Evolutionary conservation across 2,888 invertebrate species (phyloP).

Genomic region (Gari tellinella): DNA sequence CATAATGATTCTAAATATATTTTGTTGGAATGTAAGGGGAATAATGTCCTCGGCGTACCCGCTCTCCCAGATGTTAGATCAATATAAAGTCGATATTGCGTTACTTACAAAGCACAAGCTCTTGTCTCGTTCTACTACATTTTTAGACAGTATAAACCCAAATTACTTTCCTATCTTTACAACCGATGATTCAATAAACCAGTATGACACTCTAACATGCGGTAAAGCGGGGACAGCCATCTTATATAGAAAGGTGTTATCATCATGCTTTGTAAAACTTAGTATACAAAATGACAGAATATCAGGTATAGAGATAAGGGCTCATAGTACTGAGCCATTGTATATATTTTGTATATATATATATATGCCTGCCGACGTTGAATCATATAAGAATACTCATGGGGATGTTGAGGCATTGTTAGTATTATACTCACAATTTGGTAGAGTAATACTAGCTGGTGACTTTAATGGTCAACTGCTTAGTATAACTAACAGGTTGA

Average conservation of each 20-base stretch:
- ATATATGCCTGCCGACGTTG: neutral
- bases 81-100: constrained; percentile 9
- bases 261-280: no score
- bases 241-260: neutral
- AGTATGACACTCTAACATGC: constrained; percentile 1
- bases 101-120: constrained; percentile 8
- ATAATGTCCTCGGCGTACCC: constrained; percentile 11
- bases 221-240: constrained; percentile 10
- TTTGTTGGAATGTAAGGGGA: constrained; percentile 17
- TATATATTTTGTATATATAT: constrained; percentile 2
- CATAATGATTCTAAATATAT: neutral
- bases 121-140: neutral
- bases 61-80: neutral
- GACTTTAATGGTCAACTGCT: neutral
- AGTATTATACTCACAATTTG: neutral
- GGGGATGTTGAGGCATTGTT: neutral
- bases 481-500: no score
- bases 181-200: constrained; percentile 3
- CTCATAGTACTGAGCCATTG: neutral
- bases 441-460: neutral
- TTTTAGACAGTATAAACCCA: constrained; percentile 3
- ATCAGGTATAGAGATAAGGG: constrained; percentile 3
- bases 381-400: neutral
- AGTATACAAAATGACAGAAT: constrained; percentile 4
- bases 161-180: neutral